Evolutionary conservation across 2,113 vertebrate genomes (phyloP), one percentile per base, ranked within the genome.

Genomic region (Peromyscus maniculatus): DNA sequence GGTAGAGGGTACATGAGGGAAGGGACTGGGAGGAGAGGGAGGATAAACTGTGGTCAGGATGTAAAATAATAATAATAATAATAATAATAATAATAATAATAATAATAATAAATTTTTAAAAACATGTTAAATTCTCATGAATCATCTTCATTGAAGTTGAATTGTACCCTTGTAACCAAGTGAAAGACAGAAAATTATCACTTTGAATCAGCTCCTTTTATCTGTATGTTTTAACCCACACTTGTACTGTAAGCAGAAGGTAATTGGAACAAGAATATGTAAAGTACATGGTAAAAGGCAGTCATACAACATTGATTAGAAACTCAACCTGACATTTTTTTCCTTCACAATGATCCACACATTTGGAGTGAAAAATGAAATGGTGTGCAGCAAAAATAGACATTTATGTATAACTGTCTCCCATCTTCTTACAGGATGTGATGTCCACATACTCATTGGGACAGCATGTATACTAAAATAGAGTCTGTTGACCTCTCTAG

Each of bases 61-160:
- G 7, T 21, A 39, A 72, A 72, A 19, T 72, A 69, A 69, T 69
- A 69, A 33, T 69, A 69, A 33, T 69, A 72, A 71, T 71, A 36
- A 71, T 67, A 31, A 67, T 66, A 12, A 67, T 72, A 52, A 52
- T 52, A 52, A 52, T 52, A 7, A 52, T 52, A 7, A 52, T 52
- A 7, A 52, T 52, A 7, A 52, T 52, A 7, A 52, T 52, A 52
- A 11, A n/a, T 4, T 72, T n/a, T 72, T 4, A 72, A 72, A 72
- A 21, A 39, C 4, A 72, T 72, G 62, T 74, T 39, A 22, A 66
- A 36, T 62, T 57, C 17, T 89, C 89, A 69, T 66, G 55, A 1
- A 74, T 80, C 39, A 43, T 91, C 39, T 95, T 97, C 5, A 59
- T 87, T 72, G 88, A 89, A 72, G 3, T 64, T 89, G n/a, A 97